These are phyloP conservation scores for Megalops atlanticus DNA, from an alignment of 2,113 vertebrate species.

Conservation along the genomic window DNA sequence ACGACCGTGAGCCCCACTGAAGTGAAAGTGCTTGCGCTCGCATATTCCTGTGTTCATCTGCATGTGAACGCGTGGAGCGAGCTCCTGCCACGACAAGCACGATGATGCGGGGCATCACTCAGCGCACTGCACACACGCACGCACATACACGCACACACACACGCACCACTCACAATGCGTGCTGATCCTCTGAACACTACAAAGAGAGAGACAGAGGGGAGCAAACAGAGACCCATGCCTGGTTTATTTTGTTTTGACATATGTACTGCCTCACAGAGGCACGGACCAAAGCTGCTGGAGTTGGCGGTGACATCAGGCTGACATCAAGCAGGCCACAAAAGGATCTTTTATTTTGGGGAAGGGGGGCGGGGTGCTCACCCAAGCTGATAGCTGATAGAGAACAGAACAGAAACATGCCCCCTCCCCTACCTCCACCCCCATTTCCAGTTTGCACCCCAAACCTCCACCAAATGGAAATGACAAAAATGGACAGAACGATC, in stretches of 20 bases:
- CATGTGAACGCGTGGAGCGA: no score
- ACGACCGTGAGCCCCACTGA: conserved; percentile 15
- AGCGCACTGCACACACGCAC: conserved; percentile 14
- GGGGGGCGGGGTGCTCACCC: background rate
- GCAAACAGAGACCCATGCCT: conserved; percentile 18
- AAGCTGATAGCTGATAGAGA: background rate
- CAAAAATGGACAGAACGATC: background rate
- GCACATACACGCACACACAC: background rate
- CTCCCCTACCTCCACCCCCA: background rate
- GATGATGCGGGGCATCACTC: conserved; percentile 12
- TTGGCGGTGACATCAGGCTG: background rate
- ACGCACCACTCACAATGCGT: background rate
- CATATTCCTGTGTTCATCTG: background rate
- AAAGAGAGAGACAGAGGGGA: conserved; percentile 26
- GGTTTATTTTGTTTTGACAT: conserved; percentile 10
- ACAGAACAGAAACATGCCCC: background rate
- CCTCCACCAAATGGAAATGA: no score
- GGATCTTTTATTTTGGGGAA: no score
- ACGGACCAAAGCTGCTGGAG: background rate
- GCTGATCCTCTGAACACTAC: conserved; percentile 18
- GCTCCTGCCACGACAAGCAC: no score
- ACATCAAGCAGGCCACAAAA: background rate
- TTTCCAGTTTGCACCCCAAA: background rate
- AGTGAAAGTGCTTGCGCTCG: conserved; percentile 32
- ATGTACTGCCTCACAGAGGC: background rate